Evolutionary conservation across 2,888 invertebrate genomes (phyloP).

Genomic region (Agapostemon virescens): DNA sequence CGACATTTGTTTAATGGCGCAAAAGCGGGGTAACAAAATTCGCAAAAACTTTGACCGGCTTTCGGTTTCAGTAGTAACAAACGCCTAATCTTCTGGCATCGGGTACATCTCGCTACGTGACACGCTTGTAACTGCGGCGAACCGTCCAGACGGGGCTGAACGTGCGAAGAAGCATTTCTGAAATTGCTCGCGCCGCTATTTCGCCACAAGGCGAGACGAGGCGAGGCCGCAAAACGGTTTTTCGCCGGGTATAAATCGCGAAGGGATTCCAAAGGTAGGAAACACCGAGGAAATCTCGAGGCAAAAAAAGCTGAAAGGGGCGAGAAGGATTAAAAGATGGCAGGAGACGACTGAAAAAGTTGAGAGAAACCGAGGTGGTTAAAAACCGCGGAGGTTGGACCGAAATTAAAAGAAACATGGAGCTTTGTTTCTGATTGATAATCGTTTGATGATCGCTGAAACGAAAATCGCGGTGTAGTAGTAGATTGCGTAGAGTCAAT

Average conservation of each 20-base stretch:
- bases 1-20: no score
- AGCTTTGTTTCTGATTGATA: not conserved
- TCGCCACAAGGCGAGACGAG: not conserved
- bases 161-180: conserved; percentile 20
- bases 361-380: not conserved
- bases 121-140: conserved; percentile 11
- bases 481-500: no score
- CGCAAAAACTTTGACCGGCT: not conserved
- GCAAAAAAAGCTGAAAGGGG: not conserved
- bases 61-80: conserved; percentile 7
- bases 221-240: conserved; percentile 20
- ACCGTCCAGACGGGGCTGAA: not conserved
- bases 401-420: not conserved
- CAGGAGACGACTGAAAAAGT: not conserved
- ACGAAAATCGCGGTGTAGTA: no score
- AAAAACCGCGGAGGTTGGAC: conserved; percentile 3
- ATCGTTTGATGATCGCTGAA: not conserved
- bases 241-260: conserved; percentile 35
- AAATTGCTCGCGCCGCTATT: conserved; percentile 32
- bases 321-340: conserved; percentile 20
- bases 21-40: not conserved
- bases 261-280: conserved; percentile 37
- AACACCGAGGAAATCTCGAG: conserved; percentile 36
- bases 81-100: not conserved
- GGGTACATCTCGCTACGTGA: conserved; percentile 23